Conservation (phyloP, 2,888 invertebrate species). For the Polydrusus cervinus region DNA sequence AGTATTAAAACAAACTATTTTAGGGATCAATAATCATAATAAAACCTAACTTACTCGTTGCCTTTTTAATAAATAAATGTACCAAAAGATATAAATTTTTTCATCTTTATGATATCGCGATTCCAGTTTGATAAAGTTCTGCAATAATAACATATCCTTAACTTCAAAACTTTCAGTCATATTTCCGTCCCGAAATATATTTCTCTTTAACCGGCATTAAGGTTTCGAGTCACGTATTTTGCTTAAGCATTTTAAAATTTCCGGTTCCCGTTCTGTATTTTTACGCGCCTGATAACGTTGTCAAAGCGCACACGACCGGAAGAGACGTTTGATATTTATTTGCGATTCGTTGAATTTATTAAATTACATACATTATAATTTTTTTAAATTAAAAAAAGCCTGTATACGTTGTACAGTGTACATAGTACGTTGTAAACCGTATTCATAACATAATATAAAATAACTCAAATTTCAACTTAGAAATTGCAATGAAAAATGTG, state of each 20-base stretch:
- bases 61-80: too few species aligned
- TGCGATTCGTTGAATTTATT: constrained; percentile 28
- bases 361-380: not conserved
- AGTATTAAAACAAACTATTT: too few species aligned
- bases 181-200: constrained; percentile 39
- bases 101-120: not conserved
- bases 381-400: too few species aligned
- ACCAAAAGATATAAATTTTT: too few species aligned
- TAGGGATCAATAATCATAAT: too few species aligned
- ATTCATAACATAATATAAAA: too few species aligned
- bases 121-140: constrained; percentile 13
- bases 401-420: too few species aligned
- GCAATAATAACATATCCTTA: constrained; percentile 21
- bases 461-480: too few species aligned
- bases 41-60: too few species aligned
- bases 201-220: constrained; percentile 32
- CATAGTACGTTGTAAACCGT: too few species aligned
- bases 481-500: too few species aligned
- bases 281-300: constrained; percentile 44
- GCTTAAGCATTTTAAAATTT: constrained; percentile 50
- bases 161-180: constrained; percentile 23
- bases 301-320: constrained; percentile 47
- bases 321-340: constrained; percentile 40
- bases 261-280: constrained; percentile 43
- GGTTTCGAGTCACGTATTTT: constrained; percentile 45